Evolutionary conservation across 1,140 invertebrate genomes (phyloP), one percentile per base, ranked within the genome.

Genomic region (Dreissena polymorpha): DNA sequence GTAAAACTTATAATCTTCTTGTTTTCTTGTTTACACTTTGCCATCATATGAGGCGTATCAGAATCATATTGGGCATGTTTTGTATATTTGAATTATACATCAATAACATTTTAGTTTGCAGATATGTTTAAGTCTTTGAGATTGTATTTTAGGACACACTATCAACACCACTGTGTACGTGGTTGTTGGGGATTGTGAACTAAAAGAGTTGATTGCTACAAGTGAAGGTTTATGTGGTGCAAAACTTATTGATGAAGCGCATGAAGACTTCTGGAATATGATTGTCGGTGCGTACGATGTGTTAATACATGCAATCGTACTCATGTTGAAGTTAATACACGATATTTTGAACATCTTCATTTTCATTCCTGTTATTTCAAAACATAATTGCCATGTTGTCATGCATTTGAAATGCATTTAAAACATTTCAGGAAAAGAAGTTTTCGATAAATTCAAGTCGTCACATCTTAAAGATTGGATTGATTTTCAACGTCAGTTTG

Each of bases 401-500:
- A 67, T 18, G 12, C 23, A 18, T 39, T 5, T 8, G 8, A 39
- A 39, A 39, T 39, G 0, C 29, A 0, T 23, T 67, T 67, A 1
- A 5, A 29, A n/a, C 10, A 67, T 67, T 27, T 23, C 23, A n/a
- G 29, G 12, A n/a, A 23, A 67, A 13, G 10, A 10, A n/a, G 73
- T 65, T 27, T 76, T 65, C 23, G 73, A 76, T 14, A 76, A 65
- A 21, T 76, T 76, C 25, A n/a, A 23, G 16, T 10, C 50, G 0
- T 57, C 63, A 5, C 13, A 21, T 14, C 39, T 25, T 49, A 55
- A 63, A 49, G 73, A 76, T 18, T 64, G 55, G 73, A 55, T 76
- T 49, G 27, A 65, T 25, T 39, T 76, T 10, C 60, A 27, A 29
- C 63, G 83, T 50, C 83, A 87, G 50, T 87, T 87, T 65, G 86